Conservation (phyloP, 2,113 vertebrate genomes). For the Eublepharis macularius region DNA sequence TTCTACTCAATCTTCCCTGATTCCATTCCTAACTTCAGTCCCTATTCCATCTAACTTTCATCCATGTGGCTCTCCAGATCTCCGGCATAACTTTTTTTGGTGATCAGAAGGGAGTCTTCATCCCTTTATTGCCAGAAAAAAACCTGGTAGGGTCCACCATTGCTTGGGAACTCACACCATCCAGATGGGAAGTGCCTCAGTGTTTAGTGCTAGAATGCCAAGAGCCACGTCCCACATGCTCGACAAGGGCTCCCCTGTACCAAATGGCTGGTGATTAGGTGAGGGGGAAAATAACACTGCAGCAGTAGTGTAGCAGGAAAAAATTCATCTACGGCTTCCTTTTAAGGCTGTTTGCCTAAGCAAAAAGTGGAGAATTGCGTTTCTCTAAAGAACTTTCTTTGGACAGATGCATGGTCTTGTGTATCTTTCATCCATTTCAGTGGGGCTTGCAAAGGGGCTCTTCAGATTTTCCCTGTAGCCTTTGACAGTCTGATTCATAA, state of each 20-base stretch:
- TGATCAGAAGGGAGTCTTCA: too few relatives aligned
- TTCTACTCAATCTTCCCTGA: too few relatives aligned
- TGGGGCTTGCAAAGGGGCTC: neutral
- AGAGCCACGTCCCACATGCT: neutral
- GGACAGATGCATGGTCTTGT: neutral
- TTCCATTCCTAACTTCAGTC: too few relatives aligned
- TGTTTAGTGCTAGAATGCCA: neutral
- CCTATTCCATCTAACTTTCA: too few relatives aligned
- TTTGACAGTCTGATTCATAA: neutral
- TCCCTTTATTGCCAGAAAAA: too few relatives aligned
- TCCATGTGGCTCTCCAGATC: too few relatives aligned
- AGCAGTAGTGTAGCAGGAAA: too few relatives aligned
- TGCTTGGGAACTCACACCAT: too few relatives aligned
- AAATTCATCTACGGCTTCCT: neutral
- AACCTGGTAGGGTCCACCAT: too few relatives aligned
- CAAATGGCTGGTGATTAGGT: neutral
- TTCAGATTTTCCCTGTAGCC: neutral
- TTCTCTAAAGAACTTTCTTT: neutral
- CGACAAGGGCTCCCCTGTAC: neutral
- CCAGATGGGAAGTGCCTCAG: neutral
- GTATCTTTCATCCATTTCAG: slow-evolving; percentile 28
- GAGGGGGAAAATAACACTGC: neutral
- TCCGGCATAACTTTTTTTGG: too few relatives aligned
- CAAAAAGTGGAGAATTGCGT: neutral
- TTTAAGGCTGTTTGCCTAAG: neutral